These are phyloP conservation scores for Picathartes gymnocephalus DNA, from an alignment of 2,113 vertebrate species.

Conservation along the genomic window DNA sequence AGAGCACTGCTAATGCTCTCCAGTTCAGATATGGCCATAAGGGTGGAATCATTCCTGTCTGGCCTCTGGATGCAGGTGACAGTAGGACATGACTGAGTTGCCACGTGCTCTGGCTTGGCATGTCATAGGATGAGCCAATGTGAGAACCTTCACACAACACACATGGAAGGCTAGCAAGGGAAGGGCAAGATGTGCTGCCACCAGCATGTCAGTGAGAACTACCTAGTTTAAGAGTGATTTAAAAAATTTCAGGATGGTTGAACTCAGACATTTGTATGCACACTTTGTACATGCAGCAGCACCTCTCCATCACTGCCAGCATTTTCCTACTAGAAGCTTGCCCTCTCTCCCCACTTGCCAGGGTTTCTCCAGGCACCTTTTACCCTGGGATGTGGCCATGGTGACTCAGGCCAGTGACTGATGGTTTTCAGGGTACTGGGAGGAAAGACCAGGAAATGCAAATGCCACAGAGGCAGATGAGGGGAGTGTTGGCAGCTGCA, in stretches of 20 bases:
- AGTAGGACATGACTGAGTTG: neutral
- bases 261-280: neutral
- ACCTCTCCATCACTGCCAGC: neutral
- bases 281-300: neutral
- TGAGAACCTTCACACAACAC: neutral
- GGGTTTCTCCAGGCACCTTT: no score
- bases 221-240: neutral
- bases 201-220: neutral
- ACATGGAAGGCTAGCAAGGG: neutral
- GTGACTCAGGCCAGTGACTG: neutral
- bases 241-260: neutral
- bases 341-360: fast-evolving
- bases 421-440: neutral
- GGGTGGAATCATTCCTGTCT: neutral
- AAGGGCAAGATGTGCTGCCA: neutral
- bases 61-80: neutral
- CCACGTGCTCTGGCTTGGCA: no score
- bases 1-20: neutral
- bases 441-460: neutral
- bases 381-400: neutral
- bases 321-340: neutral
- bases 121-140: neutral
- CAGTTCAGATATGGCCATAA: neutral
- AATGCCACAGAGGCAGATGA: no score
- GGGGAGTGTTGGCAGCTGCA: neutral